phyloP scores from a whole-genome alignment of 64 coral and sea anemone genomes.

The Actinia tenebrosa region DNA sequence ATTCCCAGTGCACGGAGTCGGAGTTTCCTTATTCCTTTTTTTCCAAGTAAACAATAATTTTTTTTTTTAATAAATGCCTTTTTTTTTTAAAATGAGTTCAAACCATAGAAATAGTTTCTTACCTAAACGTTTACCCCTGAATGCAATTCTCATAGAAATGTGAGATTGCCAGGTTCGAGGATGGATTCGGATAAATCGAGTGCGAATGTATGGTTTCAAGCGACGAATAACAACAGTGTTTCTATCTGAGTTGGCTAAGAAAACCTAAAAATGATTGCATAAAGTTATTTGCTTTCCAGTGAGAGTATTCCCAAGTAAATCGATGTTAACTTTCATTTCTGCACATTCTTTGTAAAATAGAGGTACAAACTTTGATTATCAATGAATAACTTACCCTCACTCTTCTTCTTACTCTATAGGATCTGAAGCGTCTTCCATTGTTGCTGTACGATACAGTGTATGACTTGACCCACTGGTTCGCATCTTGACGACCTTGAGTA shows the following conservation, averaged over 20 bases:
- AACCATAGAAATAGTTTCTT: not conserved
- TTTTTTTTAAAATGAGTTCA: too few relatives aligned
- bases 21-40: too few relatives aligned
- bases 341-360: too few relatives aligned
- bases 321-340: too few relatives aligned
- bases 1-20: slow-evolving; percentile 40
- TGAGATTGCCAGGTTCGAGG: slow-evolving; percentile 53
- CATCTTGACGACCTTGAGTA: slow-evolving; percentile 61
- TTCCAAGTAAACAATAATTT: too few relatives aligned
- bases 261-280: slow-evolving; percentile 18
- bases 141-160: slow-evolving; percentile 47
- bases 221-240: slow-evolving; percentile 29
- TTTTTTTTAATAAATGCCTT: too few relatives aligned
- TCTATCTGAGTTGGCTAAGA: slow-evolving; percentile 41
- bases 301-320: too few relatives aligned
- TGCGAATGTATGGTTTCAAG: slow-evolving; percentile 20
- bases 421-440: slow-evolving; percentile 49
- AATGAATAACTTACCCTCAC: slow-evolving; percentile 21
- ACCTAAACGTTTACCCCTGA: slow-evolving; percentile 22
- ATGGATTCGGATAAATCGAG: slow-evolving; percentile 39
- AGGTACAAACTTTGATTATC: too few relatives aligned
- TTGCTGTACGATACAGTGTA: slow-evolving; percentile 76
- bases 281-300: too few relatives aligned
- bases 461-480: slow-evolving; percentile 74
- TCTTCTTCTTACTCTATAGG: slow-evolving; percentile 43